Evolutionary conservation across 2,888 invertebrate species (phyloP).

Genomic region (Tryphoninae sp.): DNA sequence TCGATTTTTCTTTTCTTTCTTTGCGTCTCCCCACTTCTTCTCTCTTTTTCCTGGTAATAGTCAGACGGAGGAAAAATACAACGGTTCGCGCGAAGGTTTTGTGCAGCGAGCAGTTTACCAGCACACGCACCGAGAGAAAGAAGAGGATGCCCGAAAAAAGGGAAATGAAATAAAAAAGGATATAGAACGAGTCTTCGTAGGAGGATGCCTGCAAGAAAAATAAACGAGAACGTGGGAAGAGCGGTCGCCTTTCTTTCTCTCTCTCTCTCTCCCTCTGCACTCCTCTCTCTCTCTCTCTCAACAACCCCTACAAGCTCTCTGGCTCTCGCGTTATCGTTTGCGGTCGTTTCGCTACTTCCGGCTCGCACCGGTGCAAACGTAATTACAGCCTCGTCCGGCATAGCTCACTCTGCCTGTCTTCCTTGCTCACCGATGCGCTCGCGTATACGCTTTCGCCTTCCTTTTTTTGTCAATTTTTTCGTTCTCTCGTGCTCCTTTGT

Average conservation of each 20-base stretch:
- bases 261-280: conserved; percentile 15
- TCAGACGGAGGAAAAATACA: conserved; percentile 46
- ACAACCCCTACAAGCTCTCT: conserved; percentile 6
- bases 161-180: conserved; percentile 39
- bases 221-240: conserved; percentile 51
- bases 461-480: conserved; percentile 39
- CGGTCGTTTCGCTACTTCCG: conserved; percentile 61
- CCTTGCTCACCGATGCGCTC: neutral
- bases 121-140: conserved; percentile 47
- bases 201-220: conserved; percentile 55
- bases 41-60: conserved; percentile 25
- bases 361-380: conserved; percentile 61
- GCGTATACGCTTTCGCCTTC: neutral
- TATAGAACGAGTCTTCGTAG: conserved; percentile 25
- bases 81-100: conserved; percentile 21
- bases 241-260: conserved; percentile 19
- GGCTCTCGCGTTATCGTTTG: conserved; percentile 59
- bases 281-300: conserved; percentile 10
- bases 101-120: conserved; percentile 43
- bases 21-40: neutral
- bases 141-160: conserved; percentile 25
- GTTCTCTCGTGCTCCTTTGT: conserved; percentile 11
- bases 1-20: neutral
- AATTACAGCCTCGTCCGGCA: conserved; percentile 57
- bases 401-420: conserved; percentile 6